These are phyloP conservation scores for Lypha dubia DNA, from an alignment of 2,888 invertebrate species.

Conservation along the genomic window DNA sequence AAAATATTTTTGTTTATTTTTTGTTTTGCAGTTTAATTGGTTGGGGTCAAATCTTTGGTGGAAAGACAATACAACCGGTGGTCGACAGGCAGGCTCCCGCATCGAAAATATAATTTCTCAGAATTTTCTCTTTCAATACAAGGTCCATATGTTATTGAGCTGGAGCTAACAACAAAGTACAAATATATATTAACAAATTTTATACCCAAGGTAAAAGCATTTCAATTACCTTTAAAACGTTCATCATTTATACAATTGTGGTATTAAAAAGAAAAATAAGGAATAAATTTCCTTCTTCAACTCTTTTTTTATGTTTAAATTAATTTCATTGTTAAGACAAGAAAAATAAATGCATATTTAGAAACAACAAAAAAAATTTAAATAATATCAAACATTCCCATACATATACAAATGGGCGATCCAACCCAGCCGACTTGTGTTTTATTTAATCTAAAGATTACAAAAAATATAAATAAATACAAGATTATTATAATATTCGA, in stretches of 20 bases:
- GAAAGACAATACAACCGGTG: conserved; percentile 95
- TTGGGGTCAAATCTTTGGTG: conserved; percentile 99
- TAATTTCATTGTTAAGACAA: conserved; percentile 67
- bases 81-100: conserved; percentile 75
- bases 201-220: conserved; percentile 33
- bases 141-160: not conserved
- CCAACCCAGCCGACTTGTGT: not conserved
- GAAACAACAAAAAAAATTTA: conserved; percentile 51
- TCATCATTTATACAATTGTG: conserved; percentile 56
- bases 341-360: conserved; percentile 69
- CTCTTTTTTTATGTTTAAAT: conserved; percentile 52
- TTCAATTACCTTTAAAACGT: conserved; percentile 37
- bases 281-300: conserved; percentile 55
- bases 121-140: not conserved
- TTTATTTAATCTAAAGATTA: conserved; percentile 45
- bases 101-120: conserved; percentile 51
- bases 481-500: conserved; percentile 2
- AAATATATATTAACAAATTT: conserved; percentile 30
- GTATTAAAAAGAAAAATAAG: conserved; percentile 43
- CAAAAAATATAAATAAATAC: conserved; percentile 56
- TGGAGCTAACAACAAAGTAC: conserved; percentile 8
- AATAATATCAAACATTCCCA: conserved; percentile 5
- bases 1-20: not conserved
- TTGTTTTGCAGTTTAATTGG: conserved; percentile 95
- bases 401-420: not conserved